These are phyloP conservation scores for Notarius lentiginosus DNA, from an alignment of 2,113 vertebrate species.

Conservation along the genomic window DNA sequence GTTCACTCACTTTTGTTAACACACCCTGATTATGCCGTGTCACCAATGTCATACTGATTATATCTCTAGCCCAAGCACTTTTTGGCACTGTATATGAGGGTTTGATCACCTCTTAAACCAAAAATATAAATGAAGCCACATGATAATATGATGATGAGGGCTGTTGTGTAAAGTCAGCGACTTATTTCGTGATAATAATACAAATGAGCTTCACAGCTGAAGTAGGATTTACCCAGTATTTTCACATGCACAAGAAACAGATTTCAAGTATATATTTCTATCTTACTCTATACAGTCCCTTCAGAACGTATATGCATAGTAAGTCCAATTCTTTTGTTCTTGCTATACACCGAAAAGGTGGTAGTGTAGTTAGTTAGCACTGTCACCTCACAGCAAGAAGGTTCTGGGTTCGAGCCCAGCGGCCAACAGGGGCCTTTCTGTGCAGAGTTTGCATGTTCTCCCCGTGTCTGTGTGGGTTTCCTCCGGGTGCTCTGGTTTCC, in stretches of 20 bases:
- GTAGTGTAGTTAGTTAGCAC: no score
- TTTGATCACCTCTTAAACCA: conserved; percentile 19
- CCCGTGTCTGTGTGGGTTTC: no score
- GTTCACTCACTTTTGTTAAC: neutral
- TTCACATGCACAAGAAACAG: neutral
- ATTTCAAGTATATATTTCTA: neutral
- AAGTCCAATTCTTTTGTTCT: neutral
- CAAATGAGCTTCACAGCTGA: neutral
- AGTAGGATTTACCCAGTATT: neutral
- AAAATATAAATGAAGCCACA: neutral
- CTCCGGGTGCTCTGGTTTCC: no score
- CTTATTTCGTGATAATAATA: neutral
- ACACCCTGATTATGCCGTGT: conserved; percentile 40
- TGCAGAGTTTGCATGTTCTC: no score
- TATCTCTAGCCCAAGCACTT: neutral
- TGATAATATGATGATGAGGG: neutral
- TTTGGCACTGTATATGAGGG: neutral
- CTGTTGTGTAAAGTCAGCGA: conserved; percentile 8
- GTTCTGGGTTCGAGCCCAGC: no score
- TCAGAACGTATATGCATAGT: neutral
- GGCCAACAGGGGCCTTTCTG: no score
- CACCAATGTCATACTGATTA: conserved; percentile 46
- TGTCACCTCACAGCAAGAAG: no score
- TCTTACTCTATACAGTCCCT: neutral
- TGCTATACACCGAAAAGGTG: neutral